These are phyloP conservation scores for Oscheius sp. DNA, from an alignment of 2,888 invertebrate genomes.

Conservation along the genomic window DNA sequence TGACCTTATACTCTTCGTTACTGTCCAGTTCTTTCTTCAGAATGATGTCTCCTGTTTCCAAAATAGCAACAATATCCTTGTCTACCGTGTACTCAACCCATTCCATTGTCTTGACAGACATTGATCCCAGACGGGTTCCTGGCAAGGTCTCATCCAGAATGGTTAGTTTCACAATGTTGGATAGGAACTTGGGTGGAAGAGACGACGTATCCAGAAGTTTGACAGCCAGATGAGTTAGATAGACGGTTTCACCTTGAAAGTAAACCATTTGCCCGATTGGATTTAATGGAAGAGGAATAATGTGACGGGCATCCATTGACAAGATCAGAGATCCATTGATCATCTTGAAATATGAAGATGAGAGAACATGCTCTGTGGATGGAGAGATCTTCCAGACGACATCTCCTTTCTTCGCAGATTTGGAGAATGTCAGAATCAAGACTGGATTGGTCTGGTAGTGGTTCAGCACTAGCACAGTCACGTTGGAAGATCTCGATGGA, in stretches of 20 bases:
- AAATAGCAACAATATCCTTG: not conserved
- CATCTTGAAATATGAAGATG: not conserved
- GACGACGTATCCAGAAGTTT: conserved; percentile 2
- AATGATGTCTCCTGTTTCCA: not conserved
- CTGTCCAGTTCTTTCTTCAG: not conserved
- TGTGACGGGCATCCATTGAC: not conserved
- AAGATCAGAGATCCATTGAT: not conserved
- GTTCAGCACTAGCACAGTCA: not conserved
- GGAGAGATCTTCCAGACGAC: not conserved
- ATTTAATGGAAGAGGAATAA: not conserved
- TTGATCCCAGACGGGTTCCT: conserved; percentile 5
- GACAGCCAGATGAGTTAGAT: not conserved
- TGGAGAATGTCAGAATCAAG: not conserved
- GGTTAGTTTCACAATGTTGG: not conserved
- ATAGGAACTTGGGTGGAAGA: not conserved
- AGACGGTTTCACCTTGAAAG: not conserved
- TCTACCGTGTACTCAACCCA: conserved; percentile 11
- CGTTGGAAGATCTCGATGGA: not conserved
- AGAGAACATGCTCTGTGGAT: conserved; percentile 11
- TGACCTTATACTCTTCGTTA: not conserved
- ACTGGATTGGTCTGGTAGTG: not conserved
- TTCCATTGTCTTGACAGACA: not conserved
- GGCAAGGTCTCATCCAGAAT: not conserved
- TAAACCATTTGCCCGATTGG: not conserved
- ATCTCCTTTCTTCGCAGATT: not conserved